A percentile compares a stretch with the other conserved stretches of the same genome.
Conservation (phyloP, 2,113 vertebrate genomes). For the Hypocryptadius cinnamomeus region DNA sequence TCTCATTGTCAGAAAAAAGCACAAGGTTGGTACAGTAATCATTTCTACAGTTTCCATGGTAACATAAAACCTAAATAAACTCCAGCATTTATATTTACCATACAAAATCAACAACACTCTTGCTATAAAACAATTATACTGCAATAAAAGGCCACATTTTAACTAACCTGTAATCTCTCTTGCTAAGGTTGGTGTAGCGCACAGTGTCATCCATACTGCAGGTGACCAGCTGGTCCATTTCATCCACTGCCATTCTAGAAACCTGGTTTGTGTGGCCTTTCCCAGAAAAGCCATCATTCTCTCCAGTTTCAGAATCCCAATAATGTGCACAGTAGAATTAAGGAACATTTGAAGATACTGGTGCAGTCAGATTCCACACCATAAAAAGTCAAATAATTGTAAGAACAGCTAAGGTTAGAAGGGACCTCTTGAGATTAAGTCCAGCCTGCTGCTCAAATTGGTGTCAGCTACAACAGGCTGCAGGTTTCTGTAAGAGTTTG, state of each 20-base stretch:
- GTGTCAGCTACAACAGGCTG: background rate
- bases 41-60: conserved; percentile 1
- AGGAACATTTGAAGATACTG: conserved; percentile 48
- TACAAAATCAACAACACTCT: background rate
- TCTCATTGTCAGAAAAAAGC: background rate
- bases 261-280: conserved; percentile 95
- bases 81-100: background rate
- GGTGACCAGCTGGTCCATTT: conserved; percentile 77
- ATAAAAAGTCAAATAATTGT: background rate
- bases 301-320: conserved; percentile 89
- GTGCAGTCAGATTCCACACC: background rate
- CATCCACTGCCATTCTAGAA: conserved; percentile 78
- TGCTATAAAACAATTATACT: background rate
- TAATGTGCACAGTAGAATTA: conserved; percentile 81
- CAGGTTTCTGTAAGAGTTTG: background rate
- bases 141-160: background rate
- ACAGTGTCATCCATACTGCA: conserved; percentile 97
- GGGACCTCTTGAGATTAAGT: background rate
- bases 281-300: conserved; percentile 83
- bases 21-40: background rate
- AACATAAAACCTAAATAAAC: background rate
- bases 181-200: conserved; percentile 79
- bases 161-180: conserved; percentile 86
- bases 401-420: background rate
- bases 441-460: background rate